Percentiles rank a stretch among this genome's conserved stretches.
Evolutionary conservation across 2,797 vertebrate genomes (phyloP).

Genomic region (Myotis pilosus): DNA sequence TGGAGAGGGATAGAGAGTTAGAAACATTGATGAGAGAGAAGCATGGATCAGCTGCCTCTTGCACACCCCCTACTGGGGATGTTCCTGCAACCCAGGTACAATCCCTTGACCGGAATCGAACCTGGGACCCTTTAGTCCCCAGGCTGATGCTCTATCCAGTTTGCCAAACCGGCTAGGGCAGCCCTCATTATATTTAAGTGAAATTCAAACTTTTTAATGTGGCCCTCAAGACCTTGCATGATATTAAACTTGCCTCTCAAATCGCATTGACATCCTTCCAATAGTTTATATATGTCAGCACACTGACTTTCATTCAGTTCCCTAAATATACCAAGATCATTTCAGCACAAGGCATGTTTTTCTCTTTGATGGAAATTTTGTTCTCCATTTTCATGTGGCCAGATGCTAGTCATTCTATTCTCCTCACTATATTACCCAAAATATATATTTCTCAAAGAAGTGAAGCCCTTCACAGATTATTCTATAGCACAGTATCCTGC

Average conservation of each 20-base stretch:
- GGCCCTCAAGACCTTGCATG: background rate
- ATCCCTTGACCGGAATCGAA: too few species aligned
- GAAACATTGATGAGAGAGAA: too few species aligned
- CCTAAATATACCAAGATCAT: background rate
- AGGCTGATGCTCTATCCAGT: too few species aligned
- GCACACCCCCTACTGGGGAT: too few species aligned
- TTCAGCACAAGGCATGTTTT: background rate
- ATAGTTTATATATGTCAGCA: background rate
- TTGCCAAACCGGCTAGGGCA: too few species aligned
- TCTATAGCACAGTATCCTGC: background rate
- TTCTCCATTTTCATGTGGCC: background rate
- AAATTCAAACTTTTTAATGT: slow-evolving; percentile 1
- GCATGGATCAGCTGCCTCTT: too few species aligned
- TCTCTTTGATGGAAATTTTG: background rate
- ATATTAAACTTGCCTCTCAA: background rate
- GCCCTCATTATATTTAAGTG: background rate
- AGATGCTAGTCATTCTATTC: background rate
- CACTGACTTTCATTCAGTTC: background rate
- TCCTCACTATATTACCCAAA: background rate
- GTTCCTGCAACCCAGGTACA: too few species aligned
- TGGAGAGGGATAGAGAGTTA: too few species aligned
- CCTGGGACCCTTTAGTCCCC: too few species aligned
- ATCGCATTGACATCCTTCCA: background rate
- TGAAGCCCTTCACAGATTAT: background rate
- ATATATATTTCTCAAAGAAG: background rate